Evolutionary conservation across 2,888 invertebrate species (phyloP), one percentile per base, ranked within the genome.

Genomic region (Leistus spinibarbis): DNA sequence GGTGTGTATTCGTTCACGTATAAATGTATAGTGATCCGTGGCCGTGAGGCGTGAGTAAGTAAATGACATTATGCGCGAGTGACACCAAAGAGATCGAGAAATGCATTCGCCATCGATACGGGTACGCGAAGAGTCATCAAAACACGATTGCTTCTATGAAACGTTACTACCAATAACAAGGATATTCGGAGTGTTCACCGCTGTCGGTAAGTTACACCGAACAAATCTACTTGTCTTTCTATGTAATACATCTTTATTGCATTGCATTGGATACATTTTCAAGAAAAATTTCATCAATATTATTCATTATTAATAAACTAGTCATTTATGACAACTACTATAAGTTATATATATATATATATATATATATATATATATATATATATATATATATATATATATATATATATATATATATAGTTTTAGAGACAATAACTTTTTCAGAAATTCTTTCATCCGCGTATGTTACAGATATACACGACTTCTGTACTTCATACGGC

Each of bases 161-260:
- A 81, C 80, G 75, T 79, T 84, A 68, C 79, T 80, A 22, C 81
- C 80, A 22, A 81, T 83, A 77, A 83, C 83, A 9, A 78, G 84
- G 63, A 81, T 83, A 69, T 83, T 83, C 82, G 84, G 84, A 5
- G 79, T 85, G 54, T 80, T 84, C 72, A 83, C 83, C 3, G 81
- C 83, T 57, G 81, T 85, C 67, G 84, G 84, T 84, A 78, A 80
- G 82, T 78, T 13, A 40, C 17, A 63, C 53, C 10, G 10, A 53
- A 16, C 53, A 53, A 10, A 53, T 53, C 7, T 10, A 53, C 10
- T 53, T 53, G 10, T 10, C 7, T 10, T 53, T 53, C 7, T 9
- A 53, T 53, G 53, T 53, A 9, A 10, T 56, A 56, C 40, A 56
- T 7, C 9, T 56, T 56, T 56, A 56, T 56, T 19, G 16, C 7